Conservation (phyloP, 2,797 vertebrate genomes). For the Syngnathus rostellatus region DNA sequence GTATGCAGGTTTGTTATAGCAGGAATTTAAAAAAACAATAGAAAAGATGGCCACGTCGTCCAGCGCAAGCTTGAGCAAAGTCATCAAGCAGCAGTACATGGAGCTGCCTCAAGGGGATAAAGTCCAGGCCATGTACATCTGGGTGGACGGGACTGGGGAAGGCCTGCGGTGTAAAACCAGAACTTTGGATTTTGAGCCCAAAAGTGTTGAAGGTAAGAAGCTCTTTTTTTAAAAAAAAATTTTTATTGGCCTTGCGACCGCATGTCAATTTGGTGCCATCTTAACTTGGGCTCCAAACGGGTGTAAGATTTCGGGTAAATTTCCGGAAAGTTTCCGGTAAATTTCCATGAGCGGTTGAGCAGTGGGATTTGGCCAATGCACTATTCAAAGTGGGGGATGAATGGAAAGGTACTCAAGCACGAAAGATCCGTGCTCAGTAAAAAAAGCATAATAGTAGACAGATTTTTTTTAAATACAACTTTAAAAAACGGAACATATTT, state of each 20-base stretch:
- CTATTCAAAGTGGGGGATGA: not conserved
- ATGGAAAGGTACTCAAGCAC: not conserved
- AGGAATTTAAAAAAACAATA: constrained; percentile 23
- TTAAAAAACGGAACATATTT: not conserved
- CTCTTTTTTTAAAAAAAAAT: not conserved
- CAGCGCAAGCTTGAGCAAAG: constrained; percentile 87
- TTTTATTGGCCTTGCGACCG: not conserved
- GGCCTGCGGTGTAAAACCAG: constrained; percentile 91
- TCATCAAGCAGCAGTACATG: constrained; percentile 90
- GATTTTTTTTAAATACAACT: not conserved
- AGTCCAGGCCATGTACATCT: constrained; percentile 94
- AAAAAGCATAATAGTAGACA: not conserved
- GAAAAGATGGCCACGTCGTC: constrained; percentile 83
- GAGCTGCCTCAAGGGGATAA: constrained; percentile 87
- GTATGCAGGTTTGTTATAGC: constrained; percentile 65
- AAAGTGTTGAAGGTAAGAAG: constrained; percentile 81
- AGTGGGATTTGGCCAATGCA: not conserved
- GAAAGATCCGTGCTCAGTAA: not conserved
- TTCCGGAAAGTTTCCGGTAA: not conserved
- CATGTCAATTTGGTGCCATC: too few relatives aligned
- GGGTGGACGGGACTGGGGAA: constrained; percentile 94
- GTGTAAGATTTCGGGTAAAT: not conserved
- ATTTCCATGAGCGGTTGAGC: not conserved
- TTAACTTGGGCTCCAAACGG: too few relatives aligned
- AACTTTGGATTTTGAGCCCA: constrained; percentile 87